Evolutionary conservation across 2,888 invertebrate species (phyloP), one percentile per base, ranked within the genome.

Genomic region (Clepsis dumicolana): DNA sequence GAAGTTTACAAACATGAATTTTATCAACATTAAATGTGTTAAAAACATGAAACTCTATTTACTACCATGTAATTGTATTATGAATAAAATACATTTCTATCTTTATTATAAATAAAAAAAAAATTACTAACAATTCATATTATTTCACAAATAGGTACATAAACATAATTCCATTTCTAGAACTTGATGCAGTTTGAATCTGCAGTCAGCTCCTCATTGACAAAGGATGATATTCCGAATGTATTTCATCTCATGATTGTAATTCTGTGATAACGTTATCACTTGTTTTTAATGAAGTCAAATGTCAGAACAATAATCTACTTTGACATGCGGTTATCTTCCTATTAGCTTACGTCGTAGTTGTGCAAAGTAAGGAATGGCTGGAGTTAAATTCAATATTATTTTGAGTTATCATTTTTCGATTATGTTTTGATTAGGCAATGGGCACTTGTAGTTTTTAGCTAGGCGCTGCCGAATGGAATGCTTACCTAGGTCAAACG

Each of bases 401-500:
- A 21, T 48, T 21, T 48, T 3, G 4, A 48, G 21, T 21, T 48
- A 48, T 12, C 48, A 21, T 3, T 18, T n/a, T n/a, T n/a, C n/a
- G n/a, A n/a, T n/a, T n/a, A n/a, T n/a, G n/a, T n/a, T n/a, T n/a
- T n/a, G n/a, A n/a, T n/a, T n/a, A n/a, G n/a, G n/a, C n/a, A n/a
- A n/a, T n/a, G n/a, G n/a, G n/a, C n/a, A n/a, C n/a, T n/a, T n/a
- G n/a, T n/a, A n/a, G n/a, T n/a, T n/a, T n/a, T n/a, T n/a, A n/a
- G n/a, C n/a, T n/a, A n/a, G n/a, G n/a, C n/a, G n/a, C n/a, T n/a
- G n/a, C n/a, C n/a, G n/a, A n/a, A n/a, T n/a, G n/a, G n/a, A n/a
- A n/a, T n/a, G 52, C n/a, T 41, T 29, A 52, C 29, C 59, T 25
- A 65, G 65, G 59, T 59, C 59, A 52, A 27, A 27, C n/a, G 65